Evolutionary conservation across 2,888 invertebrate species (phyloP), one percentile per base, ranked within the genome.

Genomic region (Ypsolopha scabrella): DNA sequence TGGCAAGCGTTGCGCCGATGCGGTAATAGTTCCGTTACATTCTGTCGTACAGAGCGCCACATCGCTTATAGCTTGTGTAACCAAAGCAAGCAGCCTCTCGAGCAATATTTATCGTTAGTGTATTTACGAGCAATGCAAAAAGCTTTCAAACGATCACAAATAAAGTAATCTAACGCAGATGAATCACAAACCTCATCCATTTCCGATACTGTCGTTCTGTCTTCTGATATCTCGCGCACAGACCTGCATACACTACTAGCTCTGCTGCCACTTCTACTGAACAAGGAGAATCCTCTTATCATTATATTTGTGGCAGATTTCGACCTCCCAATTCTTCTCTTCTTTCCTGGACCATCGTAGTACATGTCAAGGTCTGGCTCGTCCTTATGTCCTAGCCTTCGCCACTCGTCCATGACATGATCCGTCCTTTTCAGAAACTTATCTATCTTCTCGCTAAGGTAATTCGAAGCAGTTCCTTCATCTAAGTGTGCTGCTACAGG

Each of bases 331-430:
- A 90, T 62, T 57, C 82, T 86, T 47, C 76, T 67, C 53, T 74
- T 79, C 51, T 65, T 69, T 10, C 51, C 48, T 1, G 39, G 39
- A 10, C 72, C 72, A 53, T 74, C 68, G 44, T 67, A 76, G 57
- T 80, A 80, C 63, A 69, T 67, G 45, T 70, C 66, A 51, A 75
- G 55, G 55, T 83, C 80, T 35, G 79, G 71, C 52, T 88, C 88
- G 57, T 89, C 88, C 58, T 83, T 88, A 51, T 90, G 90, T 0
- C 94, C 93, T 49, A 93, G 63, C 55, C 91, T 87, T 52, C 90
- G 88, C 95, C 95, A 96, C 67, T 95, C 94, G 64, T 95, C 94
- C 90, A 94, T 94, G 0, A 95, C 91, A 73, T 95, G 95, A 75
- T 96, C 95, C 3, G 95, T 95, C 56, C 93, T 88, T 64, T 90